Conservation (phyloP, 2,113 vertebrate species). For the Chloroceryle aenea region DNA sequence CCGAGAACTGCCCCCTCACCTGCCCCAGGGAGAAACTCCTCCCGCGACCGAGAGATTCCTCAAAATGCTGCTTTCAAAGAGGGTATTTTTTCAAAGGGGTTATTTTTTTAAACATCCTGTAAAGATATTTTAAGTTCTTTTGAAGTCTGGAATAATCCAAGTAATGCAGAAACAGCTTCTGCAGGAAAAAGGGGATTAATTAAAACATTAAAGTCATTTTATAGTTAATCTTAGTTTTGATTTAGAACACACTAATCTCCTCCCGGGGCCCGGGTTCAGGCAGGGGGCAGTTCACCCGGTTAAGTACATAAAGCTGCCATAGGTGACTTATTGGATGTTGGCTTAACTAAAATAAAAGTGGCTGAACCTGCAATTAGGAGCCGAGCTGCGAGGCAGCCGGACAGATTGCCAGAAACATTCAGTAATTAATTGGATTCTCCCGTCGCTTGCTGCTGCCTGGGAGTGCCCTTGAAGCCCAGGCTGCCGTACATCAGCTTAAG, state of each 20-base stretch:
- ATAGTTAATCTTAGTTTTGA: neutral
- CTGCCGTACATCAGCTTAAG: neutral
- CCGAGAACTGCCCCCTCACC: neutral
- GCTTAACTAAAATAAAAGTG: neutral
- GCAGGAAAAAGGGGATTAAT: neutral
- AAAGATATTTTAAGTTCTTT: neutral
- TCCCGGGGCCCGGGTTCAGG: neutral
- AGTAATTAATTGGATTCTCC: conserved; percentile 13
- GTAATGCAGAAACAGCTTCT: neutral
- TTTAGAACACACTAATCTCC: neutral
- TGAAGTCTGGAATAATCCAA: neutral
- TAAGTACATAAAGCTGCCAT: neutral
- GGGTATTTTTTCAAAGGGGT: neutral
- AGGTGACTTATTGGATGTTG: neutral
- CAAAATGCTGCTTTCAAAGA: neutral
- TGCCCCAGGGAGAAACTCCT: neutral
- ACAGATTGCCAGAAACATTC: neutral
- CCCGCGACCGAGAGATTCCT: neutral
- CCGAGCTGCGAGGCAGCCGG: neutral
- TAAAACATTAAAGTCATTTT: neutral
- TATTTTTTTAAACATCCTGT: neutral
- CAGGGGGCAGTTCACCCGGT: neutral
- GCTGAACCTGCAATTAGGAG: neutral
- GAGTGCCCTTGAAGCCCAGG: neutral
- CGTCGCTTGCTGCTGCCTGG: neutral